Conservation (phyloP, 2,113 vertebrate species). For the Nymphicus hollandicus region DNA sequence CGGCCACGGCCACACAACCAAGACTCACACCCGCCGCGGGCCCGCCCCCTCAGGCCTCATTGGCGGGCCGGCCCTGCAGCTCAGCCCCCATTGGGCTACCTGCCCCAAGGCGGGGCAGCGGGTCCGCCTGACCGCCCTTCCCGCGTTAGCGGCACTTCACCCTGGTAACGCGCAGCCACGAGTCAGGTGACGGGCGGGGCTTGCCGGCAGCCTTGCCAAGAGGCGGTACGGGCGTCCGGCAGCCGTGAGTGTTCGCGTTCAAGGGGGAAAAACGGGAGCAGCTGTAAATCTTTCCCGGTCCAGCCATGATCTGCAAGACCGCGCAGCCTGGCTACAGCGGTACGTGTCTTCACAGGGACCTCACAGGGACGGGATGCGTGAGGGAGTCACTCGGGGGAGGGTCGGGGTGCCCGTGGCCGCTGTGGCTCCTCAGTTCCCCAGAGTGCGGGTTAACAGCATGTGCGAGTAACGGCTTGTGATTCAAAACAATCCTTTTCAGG, state of each 20-base stretch:
- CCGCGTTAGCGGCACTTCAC: not conserved
- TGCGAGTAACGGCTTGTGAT: too few species aligned
- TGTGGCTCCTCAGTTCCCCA: too few species aligned
- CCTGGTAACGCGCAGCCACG: not conserved
- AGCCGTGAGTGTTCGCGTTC: rapidly evolving
- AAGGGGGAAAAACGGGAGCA: rapidly evolving
- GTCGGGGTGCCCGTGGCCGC: not conserved
- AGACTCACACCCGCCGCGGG: not conserved
- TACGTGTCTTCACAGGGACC: too few species aligned
- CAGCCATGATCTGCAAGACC: rapidly evolving
- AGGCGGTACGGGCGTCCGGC: not conserved
- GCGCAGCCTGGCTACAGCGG: not conserved
- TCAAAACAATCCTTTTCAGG: too few species aligned
- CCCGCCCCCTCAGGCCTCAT: not conserved
- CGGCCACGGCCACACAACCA: not conserved
- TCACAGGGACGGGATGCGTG: rapidly evolving
- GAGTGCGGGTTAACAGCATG: not conserved
- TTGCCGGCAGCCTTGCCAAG: not conserved
- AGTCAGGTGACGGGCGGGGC: not conserved
- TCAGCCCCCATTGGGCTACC: not conserved
- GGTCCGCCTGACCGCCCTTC: not conserved
- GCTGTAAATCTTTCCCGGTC: rapidly evolving
- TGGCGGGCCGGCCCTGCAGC: not conserved
- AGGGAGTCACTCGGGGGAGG: not conserved
- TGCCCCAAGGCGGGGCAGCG: rapidly evolving